Evolutionary conservation across 2,888 invertebrate species (phyloP).

Genomic region (Trissonchulus sp.): DNA sequence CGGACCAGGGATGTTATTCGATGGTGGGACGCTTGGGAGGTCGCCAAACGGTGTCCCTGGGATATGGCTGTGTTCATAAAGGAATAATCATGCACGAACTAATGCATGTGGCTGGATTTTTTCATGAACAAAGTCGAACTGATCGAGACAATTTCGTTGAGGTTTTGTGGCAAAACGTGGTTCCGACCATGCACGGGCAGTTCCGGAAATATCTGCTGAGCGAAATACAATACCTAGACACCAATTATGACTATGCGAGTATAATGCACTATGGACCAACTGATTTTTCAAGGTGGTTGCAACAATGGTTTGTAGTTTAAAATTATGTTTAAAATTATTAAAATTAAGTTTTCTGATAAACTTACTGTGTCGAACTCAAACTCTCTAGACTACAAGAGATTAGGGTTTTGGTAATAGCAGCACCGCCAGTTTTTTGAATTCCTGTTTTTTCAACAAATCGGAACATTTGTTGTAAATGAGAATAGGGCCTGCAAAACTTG

Average conservation of each 20-base stretch:
- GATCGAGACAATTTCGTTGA: not conserved
- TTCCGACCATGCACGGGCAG: not conserved
- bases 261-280: conserved; percentile 4
- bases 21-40: not conserved
- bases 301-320: not conserved
- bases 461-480: too few species aligned
- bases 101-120: conserved; percentile 18
- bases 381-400: not conserved
- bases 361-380: not conserved
- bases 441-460: too few species aligned
- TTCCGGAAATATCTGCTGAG: not conserved
- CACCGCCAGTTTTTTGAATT: too few species aligned
- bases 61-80: not conserved
- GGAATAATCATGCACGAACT: conserved; percentile 20
- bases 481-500: too few species aligned
- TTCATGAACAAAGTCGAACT: conserved; percentile 11
- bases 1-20: conserved; percentile 10
- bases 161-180: not conserved
- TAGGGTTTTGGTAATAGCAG: not conserved
- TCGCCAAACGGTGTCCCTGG: conserved; percentile 7
- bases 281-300: not conserved
- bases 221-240: not conserved
- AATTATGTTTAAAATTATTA: too few species aligned
- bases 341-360: too few species aligned
- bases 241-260: not conserved